Base-by-base conservation (phyloP, 1,140 invertebrate species). In the Galleria mellonella region DNA sequence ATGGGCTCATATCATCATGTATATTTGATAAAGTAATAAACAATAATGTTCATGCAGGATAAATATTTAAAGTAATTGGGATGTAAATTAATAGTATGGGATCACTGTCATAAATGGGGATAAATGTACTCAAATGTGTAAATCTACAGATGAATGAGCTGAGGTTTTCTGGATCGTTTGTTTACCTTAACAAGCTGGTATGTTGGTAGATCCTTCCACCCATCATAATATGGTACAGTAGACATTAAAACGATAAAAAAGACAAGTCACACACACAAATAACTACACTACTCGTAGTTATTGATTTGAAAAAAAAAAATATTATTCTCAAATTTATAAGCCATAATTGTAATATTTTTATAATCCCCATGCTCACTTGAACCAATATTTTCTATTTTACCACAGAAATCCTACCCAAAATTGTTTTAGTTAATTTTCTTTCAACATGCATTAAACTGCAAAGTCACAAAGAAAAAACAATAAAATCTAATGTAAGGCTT, bases 121-220 rank as follows among this genome's bases (percentile, higher is more conserved):
- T 35, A 31, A 35, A 14, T 36, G 13, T 23, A 15, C 54, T 43
- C 38, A 48, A 77, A 82, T 82, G 76, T 84, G 81, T 84, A 84
- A 82, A 84, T 81, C 77, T 84, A 81, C 81, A 82, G 58, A 56
- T 13, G 47, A 63, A 79, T 84, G 76, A 81, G 55, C 62, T 51
- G 62, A 67, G 59, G 56, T 61, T 73, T 58, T 65, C 51, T 72
- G 71, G 70, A 78, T 76, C 70, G 56, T 72, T 50, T 67, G 49
- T 74, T 87, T 88, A 88, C 87, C 86, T 88, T 87, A 82, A 87
- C 78, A 81, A 88, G 87, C 84, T 87, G 86, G 78, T 87, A 87
- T 79, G 87, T 84, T 81, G 87, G 87, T 81, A 88, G 85, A 77
- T 88, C 87, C 87, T 88, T 87, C 74, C 79, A 79, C 72, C 76